Base-by-base conservation (phyloP, 2,888 invertebrate species). In the Gymnocheta viridis region DNA sequence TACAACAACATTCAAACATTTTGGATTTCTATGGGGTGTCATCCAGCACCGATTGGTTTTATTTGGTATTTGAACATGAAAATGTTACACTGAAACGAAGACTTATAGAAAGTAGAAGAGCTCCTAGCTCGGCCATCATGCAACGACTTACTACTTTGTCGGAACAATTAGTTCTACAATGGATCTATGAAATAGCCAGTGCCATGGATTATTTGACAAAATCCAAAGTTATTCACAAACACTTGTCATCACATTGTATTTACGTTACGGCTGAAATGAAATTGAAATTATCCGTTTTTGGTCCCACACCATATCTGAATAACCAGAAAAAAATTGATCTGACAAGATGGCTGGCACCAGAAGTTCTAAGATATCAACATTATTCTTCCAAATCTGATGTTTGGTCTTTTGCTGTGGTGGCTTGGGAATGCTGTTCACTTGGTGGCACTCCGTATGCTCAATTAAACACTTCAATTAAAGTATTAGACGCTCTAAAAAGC, bases 361-460 rank as follows among this genome's bases (percentile, higher is more conserved):
- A 97, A 91, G 95, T 95, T 88, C 93, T 97, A 85, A 94, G 94
- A 35, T 94, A 94, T 87, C 94, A 94, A 67, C 94, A 94, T 64
- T 94, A 94, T 86, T 94, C 95, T n/a, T 92, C 93, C 4, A 95
- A 96, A 88, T 95, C 96, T 73, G 96, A 97, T 88, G 94, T 96
- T 5, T 97, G 97, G 97, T 95, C 96, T 0, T 96, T 95, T 90
- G 97, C 96, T 0, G 95, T 96, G 82, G 90, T 97, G 12, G 92
- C 97, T 83, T 97, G 97, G 97, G 97, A 97, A 91, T 94, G 96
- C 82, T 93, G 96, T 86, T 94, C 96, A 4, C 92, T 97, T 88
- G 97, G 96, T 44, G 97, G 94, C 1, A 97, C 97, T 0, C 96
- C 96, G 0, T 97, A 96, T 89, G 93, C 94, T 1, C 94, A 94